phyloP scores from a whole-genome alignment of 2,113 vertebrate genomes.

The Chrysemys picta region DNA sequence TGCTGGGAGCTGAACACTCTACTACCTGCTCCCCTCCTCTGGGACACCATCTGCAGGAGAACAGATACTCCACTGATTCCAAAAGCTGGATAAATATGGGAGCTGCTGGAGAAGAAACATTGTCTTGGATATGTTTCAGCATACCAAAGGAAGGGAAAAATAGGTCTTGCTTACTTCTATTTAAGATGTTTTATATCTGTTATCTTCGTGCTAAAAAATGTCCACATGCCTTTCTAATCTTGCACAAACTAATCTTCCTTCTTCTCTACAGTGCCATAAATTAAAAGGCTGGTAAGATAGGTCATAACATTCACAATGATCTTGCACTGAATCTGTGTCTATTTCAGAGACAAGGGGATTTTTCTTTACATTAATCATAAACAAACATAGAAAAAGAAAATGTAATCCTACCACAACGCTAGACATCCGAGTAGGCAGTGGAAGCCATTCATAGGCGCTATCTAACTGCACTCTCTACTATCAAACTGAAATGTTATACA shows the following conservation, averaged over 20 bases:
- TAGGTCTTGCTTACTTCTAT: conserved; percentile 22
- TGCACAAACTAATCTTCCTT: conserved; percentile 38
- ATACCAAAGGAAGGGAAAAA: conserved; percentile 21
- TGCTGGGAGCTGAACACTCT: not conserved
- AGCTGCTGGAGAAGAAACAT: not conserved
- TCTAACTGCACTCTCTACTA: not conserved
- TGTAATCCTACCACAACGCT: not conserved
- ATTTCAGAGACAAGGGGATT: not conserved
- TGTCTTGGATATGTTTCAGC: conserved; percentile 22
- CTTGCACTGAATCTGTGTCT: conserved; percentile 2
- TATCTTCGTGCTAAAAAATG: conserved; percentile 46
- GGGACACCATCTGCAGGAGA: not conserved
- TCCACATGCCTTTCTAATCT: conserved; percentile 41
- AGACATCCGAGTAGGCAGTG: not conserved
- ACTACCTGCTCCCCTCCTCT: not conserved
- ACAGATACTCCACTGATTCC: not conserved
- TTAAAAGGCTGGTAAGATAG: conserved; percentile 50
- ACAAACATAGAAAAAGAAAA: not conserved
- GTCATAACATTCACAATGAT: conserved; percentile 53
- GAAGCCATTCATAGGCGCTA: not conserved
- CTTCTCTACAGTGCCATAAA: conserved; percentile 29
- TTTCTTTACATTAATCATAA: conserved; percentile 39
- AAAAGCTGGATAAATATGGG: not conserved
- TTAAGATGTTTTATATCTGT: conserved; percentile 34
- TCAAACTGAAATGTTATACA: not conserved